Percentiles rank a stretch among this genome's conserved stretches.
phyloP scores from a whole-genome alignment of 1,140 invertebrate genomes.

The Leptinotarsa undecemlineata region DNA sequence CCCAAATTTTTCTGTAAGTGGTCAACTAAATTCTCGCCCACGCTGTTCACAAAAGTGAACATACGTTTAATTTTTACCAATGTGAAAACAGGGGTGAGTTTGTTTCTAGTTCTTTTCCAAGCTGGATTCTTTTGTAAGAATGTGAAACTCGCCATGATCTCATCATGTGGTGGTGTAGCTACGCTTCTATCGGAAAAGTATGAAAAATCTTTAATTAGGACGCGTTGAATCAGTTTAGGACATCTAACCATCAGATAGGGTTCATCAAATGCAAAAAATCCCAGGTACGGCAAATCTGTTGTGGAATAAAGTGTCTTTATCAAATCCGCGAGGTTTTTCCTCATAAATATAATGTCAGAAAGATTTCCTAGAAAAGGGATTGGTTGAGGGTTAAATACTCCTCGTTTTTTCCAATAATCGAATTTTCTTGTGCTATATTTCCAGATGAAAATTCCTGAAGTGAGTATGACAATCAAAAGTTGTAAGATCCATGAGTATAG shows the following conservation, averaged over 20 bases:
- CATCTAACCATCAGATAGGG: conserved; percentile 53
- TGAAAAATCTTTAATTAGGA: conserved; percentile 63
- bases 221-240: conserved; percentile 60
- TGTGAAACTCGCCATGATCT: conserved; percentile 33
- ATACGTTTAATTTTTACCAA: conserved; percentile 58
- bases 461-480: too few species aligned
- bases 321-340: conserved; percentile 39
- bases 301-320: conserved; percentile 47
- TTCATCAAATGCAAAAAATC: conserved; percentile 51
- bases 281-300: conserved; percentile 44
- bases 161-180: conserved; percentile 22
- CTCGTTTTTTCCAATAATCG: conserved; percentile 52
- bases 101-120: conserved; percentile 59
- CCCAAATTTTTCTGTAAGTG: conserved; percentile 37
- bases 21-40: conserved; percentile 31
- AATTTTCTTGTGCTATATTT: too few species aligned
- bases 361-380: conserved; percentile 52
- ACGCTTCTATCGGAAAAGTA: conserved; percentile 58
- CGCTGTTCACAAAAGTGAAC: conserved; percentile 44
- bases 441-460: too few species aligned
- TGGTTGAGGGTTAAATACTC: conserved; percentile 51
- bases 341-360: conserved; percentile 35
- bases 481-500: too few species aligned
- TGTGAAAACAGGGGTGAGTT: conserved; percentile 61
- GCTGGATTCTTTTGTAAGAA: conserved; percentile 51